These are phyloP conservation scores for Perithous albicinctus DNA, from an alignment of 2,888 invertebrate species.

Conservation along the genomic window DNA sequence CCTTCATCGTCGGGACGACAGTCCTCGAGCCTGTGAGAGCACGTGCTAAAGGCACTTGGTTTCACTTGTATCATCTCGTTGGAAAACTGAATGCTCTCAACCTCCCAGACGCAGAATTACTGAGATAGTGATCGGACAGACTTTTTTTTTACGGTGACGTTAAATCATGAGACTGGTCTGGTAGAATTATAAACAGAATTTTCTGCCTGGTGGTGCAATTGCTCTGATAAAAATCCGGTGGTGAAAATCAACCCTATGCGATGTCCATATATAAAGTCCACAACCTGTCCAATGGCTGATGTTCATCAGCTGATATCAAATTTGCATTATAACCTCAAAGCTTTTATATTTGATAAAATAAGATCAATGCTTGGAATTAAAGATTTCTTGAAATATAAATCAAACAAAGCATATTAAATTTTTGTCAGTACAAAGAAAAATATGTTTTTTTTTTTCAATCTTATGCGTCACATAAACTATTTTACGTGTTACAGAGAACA, in stretches of 20 bases:
- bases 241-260: too few species aligned
- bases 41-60: constrained; percentile 20
- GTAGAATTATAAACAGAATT: not conserved
- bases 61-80: not conserved
- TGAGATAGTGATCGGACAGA: not conserved
- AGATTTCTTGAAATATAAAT: too few species aligned
- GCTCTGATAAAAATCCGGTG: too few species aligned
- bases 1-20: constrained; percentile 21
- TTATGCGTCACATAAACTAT: not conserved
- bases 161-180: not conserved
- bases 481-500: not conserved
- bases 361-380: too few species aligned
- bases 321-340: too few species aligned
- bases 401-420: too few species aligned
- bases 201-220: not conserved
- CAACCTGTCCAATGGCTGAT: too few species aligned
- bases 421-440: too few species aligned
- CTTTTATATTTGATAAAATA: too few species aligned
- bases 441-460: too few species aligned
- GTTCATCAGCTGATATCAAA: too few species aligned
- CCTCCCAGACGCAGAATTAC: constrained; percentile 11
- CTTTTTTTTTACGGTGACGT: not conserved
- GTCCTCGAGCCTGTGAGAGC: constrained; percentile 9
- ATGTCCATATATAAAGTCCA: too few species aligned
- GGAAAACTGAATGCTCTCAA: not conserved